Conservation (phyloP, 2,113 vertebrate genomes). For the Eulemur rufifrons region DNA sequence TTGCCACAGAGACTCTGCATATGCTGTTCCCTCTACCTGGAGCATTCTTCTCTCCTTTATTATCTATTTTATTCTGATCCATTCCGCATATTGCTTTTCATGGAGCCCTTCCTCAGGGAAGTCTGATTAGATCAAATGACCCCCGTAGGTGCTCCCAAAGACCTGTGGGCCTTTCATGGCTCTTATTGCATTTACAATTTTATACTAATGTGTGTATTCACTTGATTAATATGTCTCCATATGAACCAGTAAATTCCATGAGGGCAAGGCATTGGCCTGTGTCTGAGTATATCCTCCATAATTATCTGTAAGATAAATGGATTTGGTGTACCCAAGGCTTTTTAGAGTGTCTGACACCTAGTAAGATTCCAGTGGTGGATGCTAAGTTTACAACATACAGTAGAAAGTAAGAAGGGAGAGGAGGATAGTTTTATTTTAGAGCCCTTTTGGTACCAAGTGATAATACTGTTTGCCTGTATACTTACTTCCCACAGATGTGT, state of each 20-base stretch:
- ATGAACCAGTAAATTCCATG: background rate
- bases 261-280: background rate
- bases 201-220: background rate
- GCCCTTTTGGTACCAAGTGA: background rate
- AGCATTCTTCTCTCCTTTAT: background rate
- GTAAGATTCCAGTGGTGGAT: background rate
- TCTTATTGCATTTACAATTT: background rate
- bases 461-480: background rate
- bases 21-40: background rate
- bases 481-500: slow-evolving; percentile 70
- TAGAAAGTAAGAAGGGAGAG: background rate
- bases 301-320: background rate
- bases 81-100: background rate
- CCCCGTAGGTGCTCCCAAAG: background rate
- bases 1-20: background rate
- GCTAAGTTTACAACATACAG: background rate
- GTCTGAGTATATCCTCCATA: background rate
- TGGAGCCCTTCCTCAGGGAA: background rate
- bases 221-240: background rate
- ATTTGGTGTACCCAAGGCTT: background rate
- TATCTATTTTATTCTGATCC: background rate
- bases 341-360: background rate
- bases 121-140: background rate
- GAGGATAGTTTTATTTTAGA: background rate
- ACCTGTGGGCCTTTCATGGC: background rate